Evolutionary conservation across 2,888 invertebrate species (phyloP).

Genomic region (Drosophila basisetae): DNA sequence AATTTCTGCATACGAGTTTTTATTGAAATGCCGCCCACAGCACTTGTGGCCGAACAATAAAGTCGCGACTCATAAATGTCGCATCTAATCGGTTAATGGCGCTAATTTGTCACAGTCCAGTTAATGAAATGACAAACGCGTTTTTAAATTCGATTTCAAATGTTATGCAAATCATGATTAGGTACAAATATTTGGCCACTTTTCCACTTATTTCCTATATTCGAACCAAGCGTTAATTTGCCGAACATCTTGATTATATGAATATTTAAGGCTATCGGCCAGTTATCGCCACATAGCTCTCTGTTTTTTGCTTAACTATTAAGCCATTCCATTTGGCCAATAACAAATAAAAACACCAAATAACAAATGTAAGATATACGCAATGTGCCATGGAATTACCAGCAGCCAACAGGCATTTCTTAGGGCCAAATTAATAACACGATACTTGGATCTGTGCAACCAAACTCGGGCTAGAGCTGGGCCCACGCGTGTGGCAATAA

Average conservation of each 20-base stretch:
- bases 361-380: neutral
- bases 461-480: neutral
- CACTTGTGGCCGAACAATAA: neutral
- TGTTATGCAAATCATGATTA: slow-evolving; percentile 43
- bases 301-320: neutral
- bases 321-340: slow-evolving; percentile 13
- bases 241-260: slow-evolving; percentile 32
- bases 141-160: slow-evolving; percentile 37
- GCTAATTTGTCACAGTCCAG: slow-evolving; percentile 36
- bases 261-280: slow-evolving; percentile 7
- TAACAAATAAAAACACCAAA: slow-evolving; percentile 2
- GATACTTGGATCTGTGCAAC: slow-evolving; percentile 16
- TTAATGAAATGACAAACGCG: slow-evolving; percentile 50
- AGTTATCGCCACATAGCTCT: neutral
- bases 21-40: neutral
- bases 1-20: neutral
- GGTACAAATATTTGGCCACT: slow-evolving; percentile 6
- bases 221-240: slow-evolving; percentile 32
- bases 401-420: slow-evolving; percentile 28
- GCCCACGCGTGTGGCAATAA: slow-evolving; percentile 13
- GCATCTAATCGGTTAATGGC: slow-evolving; percentile 9
- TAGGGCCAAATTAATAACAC: slow-evolving; percentile 41
- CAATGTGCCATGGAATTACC: slow-evolving; percentile 16
- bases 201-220: slow-evolving; percentile 3
- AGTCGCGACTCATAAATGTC: slow-evolving; percentile 18